Evolutionary conservation across 2,888 invertebrate genomes (phyloP), one percentile per base, ranked within the genome.

Genomic region (Pogonocherus hispidulus): DNA sequence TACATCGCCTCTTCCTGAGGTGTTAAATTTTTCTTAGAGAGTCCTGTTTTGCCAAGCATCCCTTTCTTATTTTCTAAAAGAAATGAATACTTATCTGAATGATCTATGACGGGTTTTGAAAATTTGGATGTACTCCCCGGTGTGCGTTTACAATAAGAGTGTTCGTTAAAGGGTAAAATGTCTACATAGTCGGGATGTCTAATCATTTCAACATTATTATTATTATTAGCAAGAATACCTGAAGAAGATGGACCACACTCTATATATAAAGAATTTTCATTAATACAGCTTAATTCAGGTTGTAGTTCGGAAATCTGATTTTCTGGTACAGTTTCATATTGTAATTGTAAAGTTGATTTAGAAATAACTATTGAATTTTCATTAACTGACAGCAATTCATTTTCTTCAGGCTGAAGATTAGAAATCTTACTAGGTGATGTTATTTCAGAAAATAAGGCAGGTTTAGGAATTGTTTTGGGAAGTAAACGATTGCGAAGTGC

Each of bases 31-130:
- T 51, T 20, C n/a, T 51, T 51, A 22, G 14, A 51, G 22, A 51
- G 20, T 9, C 22, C 23, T 20, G 22, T 20, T 23, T 51, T 51
- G 22, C 1, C 20, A 51, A 51, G 23, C 8, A 23, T 51, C 8
- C 23, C 51, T 22, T 51, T 51, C 14, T 23, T 51, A 51, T 51
- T 51, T 20, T 51, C 22, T 20, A 51, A 51, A 4, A 51, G 14
- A 11, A 51, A 23, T 9, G 51, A 51, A 51, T 51, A 51, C 11
- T 22, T 51, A 20, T 51, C 22, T 11, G 20, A 22, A 51, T 51
- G 11, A 23, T 51, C 51, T 11, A 20, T 9, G n/a, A n/a, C n/a
- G n/a, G 51, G 4, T 51, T 51, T 22, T 20, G 23, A 51, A 51
- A 1, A 23, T 20, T 51, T 49, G 11, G 49, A 20, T 2, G 4